These are phyloP conservation scores for Agelastica alni DNA, from an alignment of 2,888 invertebrate genomes.

Conservation along the genomic window DNA sequence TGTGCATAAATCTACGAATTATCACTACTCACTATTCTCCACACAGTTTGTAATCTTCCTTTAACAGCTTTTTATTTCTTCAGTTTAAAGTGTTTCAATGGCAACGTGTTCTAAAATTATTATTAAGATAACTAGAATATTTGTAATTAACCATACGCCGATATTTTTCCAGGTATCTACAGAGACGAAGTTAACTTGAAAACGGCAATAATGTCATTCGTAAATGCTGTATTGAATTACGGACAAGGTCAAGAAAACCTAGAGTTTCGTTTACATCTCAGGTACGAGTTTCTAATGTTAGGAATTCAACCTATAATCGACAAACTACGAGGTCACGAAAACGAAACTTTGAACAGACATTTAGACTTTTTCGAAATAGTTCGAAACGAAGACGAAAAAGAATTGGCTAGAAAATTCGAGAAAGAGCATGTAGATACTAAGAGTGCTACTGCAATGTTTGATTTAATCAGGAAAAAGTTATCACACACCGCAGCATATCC, in stretches of 20 bases:
- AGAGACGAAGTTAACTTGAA: constrained; percentile 91
- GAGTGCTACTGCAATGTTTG: constrained; percentile 92
- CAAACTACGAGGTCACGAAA: constrained; percentile 88
- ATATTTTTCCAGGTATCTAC: constrained; percentile 70
- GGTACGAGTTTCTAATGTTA: constrained; percentile 95
- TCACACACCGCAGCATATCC: constrained; percentile 93
- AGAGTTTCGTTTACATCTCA: constrained; percentile 90
- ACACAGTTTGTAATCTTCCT: too few relatives aligned
- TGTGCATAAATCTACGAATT: too few relatives aligned
- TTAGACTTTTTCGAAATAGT: constrained; percentile 99
- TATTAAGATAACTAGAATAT: too few relatives aligned
- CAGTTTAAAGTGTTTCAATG: too few relatives aligned
- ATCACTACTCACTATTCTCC: too few relatives aligned
- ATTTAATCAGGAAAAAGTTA: constrained; percentile 82
- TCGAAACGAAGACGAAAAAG: constrained; percentile 93
- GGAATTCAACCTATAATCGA: constrained; percentile 96
- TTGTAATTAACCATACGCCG: too few relatives aligned
- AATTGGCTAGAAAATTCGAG: constrained; percentile 87
- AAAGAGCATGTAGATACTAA: constrained; percentile 92
- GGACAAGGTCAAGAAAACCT: constrained; percentile 95
- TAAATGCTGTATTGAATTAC: constrained; percentile 94
- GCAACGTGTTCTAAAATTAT: too few relatives aligned
- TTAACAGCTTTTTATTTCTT: too few relatives aligned
- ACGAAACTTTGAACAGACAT: constrained; percentile 93
- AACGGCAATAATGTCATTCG: constrained; percentile 97